phyloP scores from a whole-genome alignment of 2,888 invertebrate genomes.

The Diaprepes abbreviatus region DNA sequence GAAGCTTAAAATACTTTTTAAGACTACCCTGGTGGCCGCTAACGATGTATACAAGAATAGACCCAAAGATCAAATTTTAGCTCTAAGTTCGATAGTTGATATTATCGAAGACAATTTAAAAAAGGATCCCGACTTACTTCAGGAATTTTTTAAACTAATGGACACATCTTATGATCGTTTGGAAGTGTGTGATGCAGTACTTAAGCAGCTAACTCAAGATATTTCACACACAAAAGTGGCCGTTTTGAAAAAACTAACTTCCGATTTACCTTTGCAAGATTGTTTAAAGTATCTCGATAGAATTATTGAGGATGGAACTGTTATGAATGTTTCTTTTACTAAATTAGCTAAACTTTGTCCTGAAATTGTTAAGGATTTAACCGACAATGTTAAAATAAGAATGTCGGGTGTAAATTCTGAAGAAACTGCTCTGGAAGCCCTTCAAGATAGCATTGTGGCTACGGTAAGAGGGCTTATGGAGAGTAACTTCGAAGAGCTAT shows the following conservation, averaged over 20 bases:
- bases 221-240: slow-evolving; percentile 75
- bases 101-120: slow-evolving; percentile 61
- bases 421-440: slow-evolving; percentile 74
- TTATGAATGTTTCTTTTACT: slow-evolving; percentile 75
- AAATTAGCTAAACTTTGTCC: slow-evolving; percentile 75
- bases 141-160: slow-evolving; percentile 62
- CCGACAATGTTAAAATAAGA: slow-evolving; percentile 75
- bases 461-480: slow-evolving; percentile 76
- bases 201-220: slow-evolving; percentile 68
- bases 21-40: slow-evolving; percentile 65
- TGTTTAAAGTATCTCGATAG: slow-evolving; percentile 76
- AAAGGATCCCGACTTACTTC: slow-evolving; percentile 58
- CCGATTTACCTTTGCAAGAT: slow-evolving; percentile 65
- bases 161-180: slow-evolving; percentile 63
- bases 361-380: slow-evolving; percentile 72
- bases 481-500: slow-evolving; percentile 70
- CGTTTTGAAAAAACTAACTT: slow-evolving; percentile 67
- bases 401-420: slow-evolving; percentile 74
- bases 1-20: slow-evolving; percentile 63
- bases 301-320: slow-evolving; percentile 75
- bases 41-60: slow-evolving; percentile 66
- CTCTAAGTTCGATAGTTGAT: slow-evolving; percentile 62
- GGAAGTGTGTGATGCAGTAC: slow-evolving; percentile 62
- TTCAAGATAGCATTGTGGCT: slow-evolving; percentile 78
- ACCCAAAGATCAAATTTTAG: slow-evolving; percentile 66